These are phyloP conservation scores for Microplitis deprimator DNA, from an alignment of 2,888 invertebrate species.

Conservation along the genomic window DNA sequence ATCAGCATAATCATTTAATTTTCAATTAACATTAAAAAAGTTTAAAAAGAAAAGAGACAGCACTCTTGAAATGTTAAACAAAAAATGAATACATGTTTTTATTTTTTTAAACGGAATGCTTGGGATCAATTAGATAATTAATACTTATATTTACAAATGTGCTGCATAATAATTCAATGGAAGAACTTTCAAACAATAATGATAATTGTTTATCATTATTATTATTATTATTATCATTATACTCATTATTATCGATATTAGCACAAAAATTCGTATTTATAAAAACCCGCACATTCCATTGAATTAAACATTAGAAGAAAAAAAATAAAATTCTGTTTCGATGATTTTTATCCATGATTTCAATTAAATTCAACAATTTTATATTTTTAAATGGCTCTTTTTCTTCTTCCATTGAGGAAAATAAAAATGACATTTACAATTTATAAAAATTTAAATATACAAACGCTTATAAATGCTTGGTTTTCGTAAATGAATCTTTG, in stretches of 20 bases:
- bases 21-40: not conserved
- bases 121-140: conserved; percentile 56
- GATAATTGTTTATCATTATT: conserved; percentile 18
- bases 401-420: conserved; percentile 59
- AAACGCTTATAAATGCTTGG: conserved; percentile 66
- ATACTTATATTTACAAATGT: conserved; percentile 63
- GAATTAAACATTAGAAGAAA: not conserved
- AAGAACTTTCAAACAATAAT: conserved; percentile 51
- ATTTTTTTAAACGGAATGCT: conserved; percentile 58
- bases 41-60: not conserved
- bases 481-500: conserved; percentile 63
- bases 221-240: not conserved
- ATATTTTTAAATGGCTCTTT: not conserved
- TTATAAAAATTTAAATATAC: conserved; percentile 52
- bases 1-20: not conserved
- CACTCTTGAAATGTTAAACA: conserved; percentile 43
- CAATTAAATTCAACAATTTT: not conserved
- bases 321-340: not conserved
- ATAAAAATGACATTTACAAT: conserved; percentile 52
- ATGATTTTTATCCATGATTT: not conserved
- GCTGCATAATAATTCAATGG: conserved; percentile 60
- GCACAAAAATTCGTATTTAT: not conserved
- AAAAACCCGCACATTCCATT: not conserved
- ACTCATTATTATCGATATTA: conserved; percentile 1
- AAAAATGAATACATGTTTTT: conserved; percentile 47